phyloP scores from a whole-genome alignment of 2,113 vertebrate species.

The Boulengeromyrus knoepffleri region DNA sequence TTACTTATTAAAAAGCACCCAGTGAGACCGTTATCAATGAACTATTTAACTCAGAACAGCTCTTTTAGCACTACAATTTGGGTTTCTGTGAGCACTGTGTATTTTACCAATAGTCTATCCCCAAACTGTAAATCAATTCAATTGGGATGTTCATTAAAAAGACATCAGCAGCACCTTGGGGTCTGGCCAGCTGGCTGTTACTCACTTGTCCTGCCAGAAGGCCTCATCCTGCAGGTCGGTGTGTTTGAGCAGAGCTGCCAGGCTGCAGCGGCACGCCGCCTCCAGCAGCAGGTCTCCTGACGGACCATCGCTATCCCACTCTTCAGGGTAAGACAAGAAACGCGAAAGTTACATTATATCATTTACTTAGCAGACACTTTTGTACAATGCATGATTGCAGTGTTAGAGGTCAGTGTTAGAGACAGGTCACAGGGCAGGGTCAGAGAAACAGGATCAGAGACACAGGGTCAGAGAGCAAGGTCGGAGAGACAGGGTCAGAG shows the following conservation, averaged over 20 bases:
- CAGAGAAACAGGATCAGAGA: too few species aligned
- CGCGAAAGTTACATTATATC: neutral
- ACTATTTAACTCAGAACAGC: too few species aligned
- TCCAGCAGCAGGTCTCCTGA: constrained; percentile 57
- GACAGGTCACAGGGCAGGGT: neutral
- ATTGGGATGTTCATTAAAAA: neutral
- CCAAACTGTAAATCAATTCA: neutral
- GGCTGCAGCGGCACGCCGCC: constrained; percentile 61
- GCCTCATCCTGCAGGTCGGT: constrained; percentile 61
- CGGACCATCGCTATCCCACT: constrained; percentile 59
- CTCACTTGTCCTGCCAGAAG: constrained; percentile 60
- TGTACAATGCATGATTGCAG: neutral
- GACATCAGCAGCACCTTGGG: neutral
- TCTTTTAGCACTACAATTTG: too few species aligned
- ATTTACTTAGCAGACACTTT: neutral
- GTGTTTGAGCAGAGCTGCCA: constrained; percentile 68
- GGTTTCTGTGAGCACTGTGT: neutral
- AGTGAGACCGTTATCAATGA: too few species aligned
- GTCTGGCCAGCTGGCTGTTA: neutral
- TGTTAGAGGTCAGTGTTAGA: neutral
- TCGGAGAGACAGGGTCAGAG: too few species aligned
- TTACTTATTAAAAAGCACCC: neutral
- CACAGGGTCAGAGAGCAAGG: neutral
- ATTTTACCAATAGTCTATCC: neutral
- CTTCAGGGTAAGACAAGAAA: constrained; percentile 40